Base-by-base conservation (phyloP, 2,888 invertebrate genomes). In the Rhagonycha fulva region DNA sequence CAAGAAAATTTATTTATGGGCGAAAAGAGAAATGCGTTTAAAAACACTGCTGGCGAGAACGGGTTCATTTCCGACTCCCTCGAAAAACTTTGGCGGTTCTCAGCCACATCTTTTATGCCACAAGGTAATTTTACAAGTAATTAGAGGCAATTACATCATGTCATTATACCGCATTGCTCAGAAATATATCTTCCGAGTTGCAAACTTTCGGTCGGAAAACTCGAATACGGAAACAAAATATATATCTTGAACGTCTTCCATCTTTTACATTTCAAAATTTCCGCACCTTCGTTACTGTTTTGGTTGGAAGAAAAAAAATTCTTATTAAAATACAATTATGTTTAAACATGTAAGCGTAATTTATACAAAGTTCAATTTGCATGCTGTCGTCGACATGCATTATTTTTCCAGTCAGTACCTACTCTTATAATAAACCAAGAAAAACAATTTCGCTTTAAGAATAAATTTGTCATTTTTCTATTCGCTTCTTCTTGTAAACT, bases 71-170 rank as follows among this genome's bases (percentile, higher is more conserved):
- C 87, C 85, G 82, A 81, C 81, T 83, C 83, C 83, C 80, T 82
- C 82, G 85, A 85, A 87, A 87, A 87, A 87, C 84, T 86, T 86
- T 81, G 82, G 80, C 80, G 80, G 82, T 82, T 80, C 83, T 81
- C 81, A 82, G 82, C 82, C 84, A 85, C 87, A 87, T 88, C 88
- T 87, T 87, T 88, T 87, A 87, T 86, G 86, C 87, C 88, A 87
- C 87, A 88, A 88, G 88, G 88, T 88, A 88, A 88, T 88, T 88
- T 88, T 86, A 87, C 88, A 88, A 88, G 88, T 88, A 89, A 89
- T 88, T 88, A 88, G 87, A 87, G 86, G 87, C 88, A 88, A 88
- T 89, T 89, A 88, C 87, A 85, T 84, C 86, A 87, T 85, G 87
- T 88, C 88, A 85, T 88, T 88, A 88, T 86, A 83, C 85, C 84